phyloP scores from a whole-genome alignment of 2,113 vertebrate species.

The Lamprotornis superbus region DNA sequence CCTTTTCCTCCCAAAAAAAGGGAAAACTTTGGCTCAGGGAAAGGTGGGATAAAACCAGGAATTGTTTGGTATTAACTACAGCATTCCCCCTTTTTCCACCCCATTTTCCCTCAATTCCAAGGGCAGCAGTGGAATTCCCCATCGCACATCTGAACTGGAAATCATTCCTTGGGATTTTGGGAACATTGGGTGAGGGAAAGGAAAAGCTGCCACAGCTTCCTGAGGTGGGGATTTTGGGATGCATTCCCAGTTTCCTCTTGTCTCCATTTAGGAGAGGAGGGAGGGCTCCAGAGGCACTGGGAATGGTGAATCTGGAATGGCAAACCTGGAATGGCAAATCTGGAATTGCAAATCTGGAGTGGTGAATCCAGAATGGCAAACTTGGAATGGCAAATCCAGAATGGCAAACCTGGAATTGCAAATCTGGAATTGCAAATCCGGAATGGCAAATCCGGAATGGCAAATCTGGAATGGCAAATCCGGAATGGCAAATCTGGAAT shows the following conservation, averaged over 20 bases:
- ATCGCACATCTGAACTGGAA: constrained; percentile 69
- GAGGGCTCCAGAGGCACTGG: neutral
- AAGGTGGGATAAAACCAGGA: constrained; percentile 61
- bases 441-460: neutral
- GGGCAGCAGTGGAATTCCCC: constrained; percentile 20
- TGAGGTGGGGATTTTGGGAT: constrained; percentile 68
- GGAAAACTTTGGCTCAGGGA: constrained; percentile 71
- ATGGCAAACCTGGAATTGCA: too few species aligned
- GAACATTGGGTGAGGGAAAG: constrained; percentile 67
- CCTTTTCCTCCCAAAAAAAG: constrained; percentile 61
- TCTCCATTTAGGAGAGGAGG: constrained; percentile 56
- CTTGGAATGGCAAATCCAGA: too few species aligned
- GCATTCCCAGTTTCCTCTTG: constrained; percentile 75
- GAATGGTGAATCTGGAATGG: neutral
- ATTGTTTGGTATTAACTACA: constrained; percentile 69
- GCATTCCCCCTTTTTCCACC: constrained; percentile 69
- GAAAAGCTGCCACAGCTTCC: constrained; percentile 72
- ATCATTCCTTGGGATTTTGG: constrained; percentile 73
- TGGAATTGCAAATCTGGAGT: too few species aligned
- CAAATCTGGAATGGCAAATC: neutral
- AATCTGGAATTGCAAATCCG: too few species aligned
- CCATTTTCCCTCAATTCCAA: constrained; percentile 63
- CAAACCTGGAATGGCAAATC: neutral
- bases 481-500: too few species aligned
- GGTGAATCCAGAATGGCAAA: too few species aligned